Evolutionary conservation across 2,113 vertebrate genomes (phyloP).

Genomic region (Kryptolebias marmoratus): DNA sequence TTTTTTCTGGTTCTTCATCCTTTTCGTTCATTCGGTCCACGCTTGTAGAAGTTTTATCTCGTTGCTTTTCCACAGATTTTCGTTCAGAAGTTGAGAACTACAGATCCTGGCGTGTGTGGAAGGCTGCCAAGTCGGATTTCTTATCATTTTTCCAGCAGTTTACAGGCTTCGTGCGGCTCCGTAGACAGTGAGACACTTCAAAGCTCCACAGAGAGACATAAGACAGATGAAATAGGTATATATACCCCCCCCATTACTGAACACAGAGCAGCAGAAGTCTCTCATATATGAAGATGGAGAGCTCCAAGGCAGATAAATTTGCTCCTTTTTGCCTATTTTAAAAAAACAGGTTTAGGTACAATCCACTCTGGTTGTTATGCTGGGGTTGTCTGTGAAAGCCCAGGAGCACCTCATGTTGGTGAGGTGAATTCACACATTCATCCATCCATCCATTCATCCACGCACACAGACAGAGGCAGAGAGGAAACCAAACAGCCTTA

Average conservation of each 20-base stretch:
- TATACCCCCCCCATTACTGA: background rate
- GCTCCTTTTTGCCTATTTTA: background rate
- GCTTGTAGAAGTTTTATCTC: background rate
- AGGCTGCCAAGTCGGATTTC: constrained; percentile 33
- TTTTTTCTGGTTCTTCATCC: too few relatives aligned
- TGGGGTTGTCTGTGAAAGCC: background rate
- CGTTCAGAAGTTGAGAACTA: too few relatives aligned
- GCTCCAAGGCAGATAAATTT: background rate
- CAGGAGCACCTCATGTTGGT: constrained; percentile 31
- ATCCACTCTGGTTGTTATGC: background rate
- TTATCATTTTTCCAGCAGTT: constrained; percentile 60
- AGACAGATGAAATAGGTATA: constrained; percentile 39
- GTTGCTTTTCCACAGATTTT: background rate
- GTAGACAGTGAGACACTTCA: constrained; percentile 53
- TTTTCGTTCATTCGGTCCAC: background rate
- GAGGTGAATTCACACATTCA: constrained; percentile 35
- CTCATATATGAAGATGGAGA: background rate
- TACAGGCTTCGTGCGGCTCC: constrained; percentile 35
- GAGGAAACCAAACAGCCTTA: constrained; percentile 52
- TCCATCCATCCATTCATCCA: constrained; percentile 31
- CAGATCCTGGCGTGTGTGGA: background rate
- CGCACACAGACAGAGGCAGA: constrained; percentile 19
- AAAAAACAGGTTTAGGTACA: constrained; percentile 3
- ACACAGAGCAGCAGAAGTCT: background rate
- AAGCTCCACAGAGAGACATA: constrained; percentile 52